Base-by-base conservation (phyloP, 2,888 invertebrate genomes). In the Willowsia nigromaculata region DNA sequence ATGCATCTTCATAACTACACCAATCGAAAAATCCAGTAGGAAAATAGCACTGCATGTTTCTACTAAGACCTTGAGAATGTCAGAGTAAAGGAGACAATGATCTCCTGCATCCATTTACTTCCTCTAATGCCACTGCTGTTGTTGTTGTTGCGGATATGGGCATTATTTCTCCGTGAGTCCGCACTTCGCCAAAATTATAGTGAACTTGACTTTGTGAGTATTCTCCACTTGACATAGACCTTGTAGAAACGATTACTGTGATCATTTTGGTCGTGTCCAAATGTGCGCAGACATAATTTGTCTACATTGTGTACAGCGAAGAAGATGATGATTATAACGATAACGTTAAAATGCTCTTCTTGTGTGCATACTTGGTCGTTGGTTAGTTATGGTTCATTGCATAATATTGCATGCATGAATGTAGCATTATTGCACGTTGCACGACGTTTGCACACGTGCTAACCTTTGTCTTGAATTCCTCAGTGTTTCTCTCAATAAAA, bases 401-500 rank as follows among this genome's bases (percentile, higher is more conserved):
- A 22, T 15, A 47, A 47, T 74, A 47, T 74, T 74, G 74, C 27
- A 27, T 43, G 25, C 25, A 68, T 25, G 50, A 11, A 9, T 50
- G 15, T 15, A 18, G 18, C 68, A 43, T 43, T 71, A 71, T 71
- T 43, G 43, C 43, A 68, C 68, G 40, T 59, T 53, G 53, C 25
- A 65, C 47, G n/a, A 87, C 56, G n/a, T n/a, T n/a, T n/a, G n/a
- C 15, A 87, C 87, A 87, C 87, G 87, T 87, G 87, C 87, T 87
- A 87, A 87, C 87, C 87, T 87, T 87, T 87, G 87, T 74, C 71
- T 65, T 78, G 74, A 18, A 71, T 71, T 68, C 68, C 68, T 68
- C 9, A n/a, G 33, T 68, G 37, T 18, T 37, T 68, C n/a, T 68
- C 65, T 37, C 37, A 68, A 30, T 18, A 7, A 68, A 1, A 37